Conservation (phyloP, 37 sponge, comb jelly and placozoan species). For the Chondrilla cf. caribensis region DNA sequence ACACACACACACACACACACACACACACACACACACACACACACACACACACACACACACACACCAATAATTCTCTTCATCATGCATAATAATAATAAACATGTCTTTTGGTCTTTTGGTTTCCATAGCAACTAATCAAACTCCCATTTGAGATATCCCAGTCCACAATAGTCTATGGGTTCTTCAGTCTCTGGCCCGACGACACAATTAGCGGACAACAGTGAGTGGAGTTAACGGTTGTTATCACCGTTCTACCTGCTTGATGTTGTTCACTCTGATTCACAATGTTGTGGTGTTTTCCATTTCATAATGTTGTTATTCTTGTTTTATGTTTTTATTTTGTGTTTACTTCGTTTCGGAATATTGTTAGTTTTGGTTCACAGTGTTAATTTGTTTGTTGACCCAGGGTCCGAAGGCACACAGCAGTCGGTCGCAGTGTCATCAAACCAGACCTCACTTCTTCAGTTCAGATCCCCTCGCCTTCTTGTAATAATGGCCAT, state of each 20-base stretch:
- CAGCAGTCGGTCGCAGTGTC: not conserved
- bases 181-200: slow-evolving; percentile 90
- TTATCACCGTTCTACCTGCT: no score
- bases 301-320: no score
- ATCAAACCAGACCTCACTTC: slow-evolving; percentile 18
- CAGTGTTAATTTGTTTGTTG: not conserved
- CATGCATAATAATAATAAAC: not conserved
- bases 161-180: slow-evolving; percentile 55
- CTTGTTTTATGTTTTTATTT: no score
- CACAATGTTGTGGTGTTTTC: not conserved
- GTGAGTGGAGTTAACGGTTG: slow-evolving; percentile 21
- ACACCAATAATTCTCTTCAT: no score
- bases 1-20: no score
- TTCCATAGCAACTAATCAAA: slow-evolving; percentile 8
- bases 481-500: not conserved
- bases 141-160: slow-evolving; percentile 72
- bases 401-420: slow-evolving; percentile 7
- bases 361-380: no score
- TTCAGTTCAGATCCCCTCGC: slow-evolving; percentile 1
- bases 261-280: no score
- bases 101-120: not conserved
- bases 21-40: no score
- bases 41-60: no score
- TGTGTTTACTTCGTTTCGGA: no score
- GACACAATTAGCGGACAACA: slow-evolving; percentile 43